A percentile compares a stretch with the other conserved stretches of the same genome.
Evolutionary conservation across 2,797 vertebrate species (phyloP).

Genomic region (Tamandua tetradactyla): DNA sequence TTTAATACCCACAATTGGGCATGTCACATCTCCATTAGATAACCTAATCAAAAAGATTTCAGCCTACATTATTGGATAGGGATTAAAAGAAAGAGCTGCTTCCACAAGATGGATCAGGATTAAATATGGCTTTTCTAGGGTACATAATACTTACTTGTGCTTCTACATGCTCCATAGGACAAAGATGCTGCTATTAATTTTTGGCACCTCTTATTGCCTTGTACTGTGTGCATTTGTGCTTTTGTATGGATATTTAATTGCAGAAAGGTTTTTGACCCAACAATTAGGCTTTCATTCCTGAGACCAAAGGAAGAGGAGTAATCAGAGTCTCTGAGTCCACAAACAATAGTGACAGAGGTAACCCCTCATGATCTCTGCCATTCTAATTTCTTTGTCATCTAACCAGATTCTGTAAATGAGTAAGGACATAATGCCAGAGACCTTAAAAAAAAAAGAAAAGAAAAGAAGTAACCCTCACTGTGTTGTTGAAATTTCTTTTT

Average conservation of each 20-base stretch:
- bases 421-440: neutral
- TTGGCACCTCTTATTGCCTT: conserved; percentile 20
- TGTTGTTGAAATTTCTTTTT: conserved; percentile 24
- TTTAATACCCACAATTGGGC: too few relatives aligned
- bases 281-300: conserved; percentile 23
- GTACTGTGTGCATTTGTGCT: conserved; percentile 27
- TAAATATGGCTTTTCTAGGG: too few relatives aligned
- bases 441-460: neutral
- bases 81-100: too few relatives aligned
- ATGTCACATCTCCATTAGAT: too few relatives aligned
- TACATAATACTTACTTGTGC: neutral
- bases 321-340: neutral
- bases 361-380: neutral
- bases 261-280: neutral
- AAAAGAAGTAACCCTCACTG: neutral
- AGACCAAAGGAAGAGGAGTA: conserved; percentile 14
- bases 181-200: conserved; percentile 6
- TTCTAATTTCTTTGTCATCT: neutral
- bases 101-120: too few relatives aligned
- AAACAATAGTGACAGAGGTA: neutral
- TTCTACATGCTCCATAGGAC: neutral
- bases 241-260: conserved; percentile 59
- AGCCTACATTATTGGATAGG: too few relatives aligned
- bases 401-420: neutral
- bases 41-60: too few relatives aligned